Base-by-base conservation (phyloP, 2,113 vertebrate species). In the Protomyctophum bolini region DNA sequence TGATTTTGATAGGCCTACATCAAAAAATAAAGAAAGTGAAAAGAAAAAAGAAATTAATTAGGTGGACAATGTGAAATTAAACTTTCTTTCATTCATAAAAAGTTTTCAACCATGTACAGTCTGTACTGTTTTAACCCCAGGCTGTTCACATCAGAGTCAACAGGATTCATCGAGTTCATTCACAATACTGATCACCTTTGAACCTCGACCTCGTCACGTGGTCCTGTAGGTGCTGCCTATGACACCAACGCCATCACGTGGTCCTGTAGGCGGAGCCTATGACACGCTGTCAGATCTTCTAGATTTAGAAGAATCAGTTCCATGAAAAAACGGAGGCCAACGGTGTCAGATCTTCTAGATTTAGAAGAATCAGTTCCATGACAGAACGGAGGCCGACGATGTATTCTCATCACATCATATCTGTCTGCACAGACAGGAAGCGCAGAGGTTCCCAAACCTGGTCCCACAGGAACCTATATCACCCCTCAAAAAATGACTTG, bases 81-180 rank as follows among this genome's bases (percentile, higher is more conserved):
- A 52, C 50, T 52, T 52, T 52, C 7, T 12, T 52, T 52, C 3
- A 10, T 9, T 10, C 3, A 52, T 2, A 52, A 52, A 52, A 52
- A 8, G 33, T 41, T 41, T 41, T 41, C 33, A 41, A 41, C 33
- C 33, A 41, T 21, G 21, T 21, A 21, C 21, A 21, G 21, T 21
- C 21, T 21, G 21, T 21, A 41, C 33, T 41, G 33, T 41, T 41
- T 10, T 28, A 57, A 58, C 8, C 7, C 21, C 15, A 21, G 21
- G 21, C 21, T 47, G 66, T 45, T 68, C 66, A 57, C 9, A 41
- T 67, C 54, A 55, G 48, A 12, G 41, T n/a, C 29, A 15, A 68
- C 14, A 52, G 64, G 33, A 63, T 3, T 4, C 6, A n/a, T 63
- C 6, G 6, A 57, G 52, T 58, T 66, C 8, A 49, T 41, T 71